These are phyloP conservation scores for Xanthorhoe designata DNA, from an alignment of 2,888 invertebrate genomes.

Conservation along the genomic window DNA sequence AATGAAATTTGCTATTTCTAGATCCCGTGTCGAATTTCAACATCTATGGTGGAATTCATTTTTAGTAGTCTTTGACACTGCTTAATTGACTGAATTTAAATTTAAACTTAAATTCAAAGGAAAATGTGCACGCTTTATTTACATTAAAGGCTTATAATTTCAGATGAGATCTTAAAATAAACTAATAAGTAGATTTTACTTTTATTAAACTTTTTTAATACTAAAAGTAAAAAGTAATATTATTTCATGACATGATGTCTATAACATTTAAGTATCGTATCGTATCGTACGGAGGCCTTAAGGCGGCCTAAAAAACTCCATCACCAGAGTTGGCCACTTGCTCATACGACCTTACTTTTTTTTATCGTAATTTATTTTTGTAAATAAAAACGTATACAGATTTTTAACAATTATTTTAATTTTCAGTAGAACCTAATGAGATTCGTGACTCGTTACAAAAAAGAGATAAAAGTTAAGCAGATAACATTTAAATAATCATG, in stretches of 20 bases:
- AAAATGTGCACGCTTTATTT: too few species aligned
- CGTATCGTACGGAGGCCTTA: too few species aligned
- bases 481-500: slow-evolving; percentile 22
- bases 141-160: too few species aligned
- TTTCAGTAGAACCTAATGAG: neutral
- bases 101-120: too few species aligned
- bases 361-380: neutral
- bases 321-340: too few species aligned
- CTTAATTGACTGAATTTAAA: too few species aligned
- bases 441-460: slow-evolving; percentile 10
- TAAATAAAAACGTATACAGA: neutral
- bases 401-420: slow-evolving; percentile 4
- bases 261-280: neutral
- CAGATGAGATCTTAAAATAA: too few species aligned
- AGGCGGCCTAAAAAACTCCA: too few species aligned
- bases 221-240: too few species aligned
- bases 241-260: neutral
- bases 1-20: neutral
- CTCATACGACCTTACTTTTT: too few species aligned
- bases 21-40: neutral
- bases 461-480: slow-evolving; percentile 10
- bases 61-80: neutral
- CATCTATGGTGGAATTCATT: neutral
- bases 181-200: too few species aligned
- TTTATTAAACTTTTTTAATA: too few species aligned